Base-by-base conservation (phyloP, 1,140 invertebrate genomes). In the Scaptomyza graminum region DNA sequence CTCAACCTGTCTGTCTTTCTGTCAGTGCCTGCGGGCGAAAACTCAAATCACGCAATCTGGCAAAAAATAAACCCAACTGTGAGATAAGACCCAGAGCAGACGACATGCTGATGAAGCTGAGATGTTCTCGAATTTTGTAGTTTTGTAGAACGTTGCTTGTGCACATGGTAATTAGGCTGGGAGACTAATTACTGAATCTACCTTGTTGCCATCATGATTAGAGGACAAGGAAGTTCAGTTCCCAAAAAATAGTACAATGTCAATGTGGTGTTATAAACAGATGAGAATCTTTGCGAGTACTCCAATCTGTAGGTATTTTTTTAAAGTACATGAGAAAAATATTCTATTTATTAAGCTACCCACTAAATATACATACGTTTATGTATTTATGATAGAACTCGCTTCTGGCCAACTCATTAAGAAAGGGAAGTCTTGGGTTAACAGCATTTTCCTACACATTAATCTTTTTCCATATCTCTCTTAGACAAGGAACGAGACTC, bases 101-200 rank as follows among this genome's bases (percentile, higher is more conserved):
- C 54, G 47, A 62, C 60, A 70, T 75, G 68, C 55, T 77, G 65
- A 76, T 72, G 80, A 63, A 62, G 79, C 61, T 77, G 69, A 71
- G 61, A 59, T 34, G 65, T 61, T 72, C 52, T 54, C 1, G 68
- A 59, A 46, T 13, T 15, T 59, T 13, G 18, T 25, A 25, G 15
- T 57, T 83, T 84, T 79, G 80, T 79, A 70, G 79, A 74, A 85
- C 50, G 60, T 41, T 59, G 68, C 34, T 60, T 47, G 62, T 41
- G 37, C n/a, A n/a, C 80, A 79, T 79, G 67, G 80, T 82, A 76
- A 87, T 87, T 88, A 87, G 72, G 62, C 64, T 60, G 39, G 34
- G 74, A 76, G 75, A 88, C 75, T 82, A 85, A 85, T 85, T 83
- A 85, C 78, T 85, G 66, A 34, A 0, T 34, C 7, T 41, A 41